Conservation (phyloP, 2,113 vertebrate genomes). For the Lanius ludovicianus region DNA sequence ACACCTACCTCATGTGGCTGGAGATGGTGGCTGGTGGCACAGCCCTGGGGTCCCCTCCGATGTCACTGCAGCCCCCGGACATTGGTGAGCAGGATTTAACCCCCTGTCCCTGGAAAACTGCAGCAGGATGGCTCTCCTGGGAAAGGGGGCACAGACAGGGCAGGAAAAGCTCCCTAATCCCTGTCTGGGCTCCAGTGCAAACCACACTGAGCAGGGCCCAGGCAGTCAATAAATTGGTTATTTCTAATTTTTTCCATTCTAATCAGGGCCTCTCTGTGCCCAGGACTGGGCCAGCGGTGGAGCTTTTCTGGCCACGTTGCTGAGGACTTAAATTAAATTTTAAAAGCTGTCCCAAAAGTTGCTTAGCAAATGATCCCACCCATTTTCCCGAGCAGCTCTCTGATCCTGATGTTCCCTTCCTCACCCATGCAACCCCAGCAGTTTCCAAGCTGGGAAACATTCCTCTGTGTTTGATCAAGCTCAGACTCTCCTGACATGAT, state of each 20-base stretch:
- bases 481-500: not conserved
- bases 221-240: not conserved
- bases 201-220: not conserved
- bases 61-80: constrained; percentile 62
- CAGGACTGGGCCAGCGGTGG: not conserved
- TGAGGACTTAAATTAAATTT: not conserved
- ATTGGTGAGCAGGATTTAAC: constrained; percentile 66
- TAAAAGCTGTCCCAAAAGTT: not conserved
- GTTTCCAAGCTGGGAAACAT: not conserved
- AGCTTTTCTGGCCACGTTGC: not conserved
- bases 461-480: not conserved
- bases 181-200: not conserved
- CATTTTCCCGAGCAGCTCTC: not conserved
- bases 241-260: not conserved
- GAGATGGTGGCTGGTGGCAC: constrained; percentile 12
- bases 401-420: not conserved
- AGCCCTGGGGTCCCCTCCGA: constrained; percentile 59
- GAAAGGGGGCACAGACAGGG: not conserved
- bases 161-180: not conserved
- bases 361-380: not conserved
- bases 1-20: constrained; percentile 71
- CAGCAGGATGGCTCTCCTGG: not conserved
- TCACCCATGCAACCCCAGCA: not conserved
- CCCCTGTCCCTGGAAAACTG: not conserved
- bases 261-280: not conserved